These are phyloP conservation scores for Hirundo rustica DNA, from an alignment of 2,797 vertebrate genomes.

Conservation along the genomic window DNA sequence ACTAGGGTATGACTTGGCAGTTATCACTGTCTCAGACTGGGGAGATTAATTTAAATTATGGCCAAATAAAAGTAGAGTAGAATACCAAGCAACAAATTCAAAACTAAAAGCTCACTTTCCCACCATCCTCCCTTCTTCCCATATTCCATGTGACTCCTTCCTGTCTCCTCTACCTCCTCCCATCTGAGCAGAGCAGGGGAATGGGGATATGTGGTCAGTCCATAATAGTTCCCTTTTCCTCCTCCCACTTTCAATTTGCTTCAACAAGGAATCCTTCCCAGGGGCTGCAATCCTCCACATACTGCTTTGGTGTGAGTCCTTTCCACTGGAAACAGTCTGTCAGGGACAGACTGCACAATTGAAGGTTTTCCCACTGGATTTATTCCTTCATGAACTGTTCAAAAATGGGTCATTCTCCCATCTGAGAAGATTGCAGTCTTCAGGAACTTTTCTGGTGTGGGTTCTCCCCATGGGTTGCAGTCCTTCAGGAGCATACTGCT, in stretches of 20 bases:
- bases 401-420: neutral
- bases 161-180: accelerated
- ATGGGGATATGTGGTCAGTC: neutral
- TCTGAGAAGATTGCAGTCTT: neutral
- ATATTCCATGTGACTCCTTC: neutral
- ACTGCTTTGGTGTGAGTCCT: neutral
- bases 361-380: neutral
- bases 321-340: neutral
- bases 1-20: neutral
- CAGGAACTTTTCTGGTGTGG: neutral
- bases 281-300: neutral
- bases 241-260: neutral
- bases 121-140: neutral
- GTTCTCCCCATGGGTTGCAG: neutral
- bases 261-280: neutral
- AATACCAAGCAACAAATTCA: neutral
- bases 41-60: neutral
- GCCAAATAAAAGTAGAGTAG: neutral
- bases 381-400: neutral
- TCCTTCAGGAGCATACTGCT: neutral
- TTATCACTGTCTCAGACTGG: accelerated
- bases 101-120: neutral
- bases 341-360: neutral
- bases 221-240: neutral
- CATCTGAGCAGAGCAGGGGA: neutral